These are phyloP conservation scores for Sebastes baramenuke DNA, from an alignment of 2,797 vertebrate genomes.

Conservation along the genomic window DNA sequence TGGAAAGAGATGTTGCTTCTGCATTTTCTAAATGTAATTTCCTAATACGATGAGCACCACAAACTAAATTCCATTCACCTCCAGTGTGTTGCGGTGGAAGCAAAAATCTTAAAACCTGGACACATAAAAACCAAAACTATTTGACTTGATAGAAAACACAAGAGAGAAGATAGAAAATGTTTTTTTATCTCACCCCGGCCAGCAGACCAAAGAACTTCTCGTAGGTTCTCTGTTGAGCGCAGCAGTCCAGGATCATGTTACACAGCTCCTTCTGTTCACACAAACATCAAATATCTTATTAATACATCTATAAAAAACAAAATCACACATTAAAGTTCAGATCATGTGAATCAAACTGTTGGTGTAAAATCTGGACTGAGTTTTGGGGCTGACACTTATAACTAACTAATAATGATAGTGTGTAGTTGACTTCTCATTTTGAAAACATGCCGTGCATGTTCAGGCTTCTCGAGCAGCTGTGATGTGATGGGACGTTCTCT, in stretches of 20 bases:
- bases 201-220: conserved; percentile 99
- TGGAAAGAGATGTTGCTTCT: background rate
- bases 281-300: conserved; percentile 6
- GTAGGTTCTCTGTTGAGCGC: conserved; percentile 97
- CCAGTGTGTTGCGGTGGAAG: too few species aligned
- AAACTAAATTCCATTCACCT: background rate
- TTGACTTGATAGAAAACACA: background rate
- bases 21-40: background rate
- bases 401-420: fast-evolving
- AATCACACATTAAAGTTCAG: background rate
- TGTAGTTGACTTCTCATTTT: background rate
- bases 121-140: background rate
- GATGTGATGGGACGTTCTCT: background rate
- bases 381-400: background rate
- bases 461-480: background rate
- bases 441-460: background rate
- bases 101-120: background rate
- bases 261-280: conserved; percentile 94
- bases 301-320: background rate
- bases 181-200: conserved; percentile 89
- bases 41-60: background rate
- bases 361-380: background rate
- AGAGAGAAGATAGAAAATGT: background rate
- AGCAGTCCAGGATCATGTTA: conserved; percentile 99
- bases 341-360: too few species aligned